Evolutionary conservation across 2,797 vertebrate species (phyloP).

Genomic region (Tangara arthus): DNA sequence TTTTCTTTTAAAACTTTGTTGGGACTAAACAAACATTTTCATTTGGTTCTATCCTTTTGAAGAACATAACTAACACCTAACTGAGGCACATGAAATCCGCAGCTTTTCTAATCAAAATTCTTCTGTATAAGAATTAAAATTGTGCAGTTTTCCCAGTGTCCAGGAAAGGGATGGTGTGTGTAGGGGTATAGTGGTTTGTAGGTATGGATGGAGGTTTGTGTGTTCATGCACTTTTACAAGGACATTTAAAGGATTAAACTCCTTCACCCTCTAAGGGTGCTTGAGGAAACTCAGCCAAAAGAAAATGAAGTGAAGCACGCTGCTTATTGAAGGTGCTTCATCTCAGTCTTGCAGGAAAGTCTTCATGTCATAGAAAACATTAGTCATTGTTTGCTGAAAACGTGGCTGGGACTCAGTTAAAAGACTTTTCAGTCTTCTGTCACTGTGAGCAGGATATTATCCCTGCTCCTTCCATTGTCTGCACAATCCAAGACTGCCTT

Average conservation of each 20-base stretch:
- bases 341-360: not conserved
- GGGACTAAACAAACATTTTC: not conserved
- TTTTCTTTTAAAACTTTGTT: not conserved
- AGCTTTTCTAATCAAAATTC: not conserved
- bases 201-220: too few relatives aligned
- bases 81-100: not conserved
- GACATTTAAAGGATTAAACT: not conserved
- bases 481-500: not conserved
- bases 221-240: not conserved
- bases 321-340: not conserved
- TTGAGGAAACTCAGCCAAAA: not conserved
- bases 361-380: not conserved
- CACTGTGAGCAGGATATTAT: not conserved
- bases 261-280: not conserved
- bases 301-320: not conserved
- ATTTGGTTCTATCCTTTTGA: not conserved
- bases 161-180: not conserved
- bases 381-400: not conserved
- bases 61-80: not conserved
- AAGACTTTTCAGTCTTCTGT: not conserved
- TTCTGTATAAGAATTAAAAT: not conserved
- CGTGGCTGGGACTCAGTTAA: not conserved
- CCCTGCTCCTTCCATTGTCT: not conserved
- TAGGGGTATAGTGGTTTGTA: not conserved
- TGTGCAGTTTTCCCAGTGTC: not conserved